Evolutionary conservation across 2,113 vertebrate genomes (phyloP).

Genomic region (Nycticebus coucang): DNA sequence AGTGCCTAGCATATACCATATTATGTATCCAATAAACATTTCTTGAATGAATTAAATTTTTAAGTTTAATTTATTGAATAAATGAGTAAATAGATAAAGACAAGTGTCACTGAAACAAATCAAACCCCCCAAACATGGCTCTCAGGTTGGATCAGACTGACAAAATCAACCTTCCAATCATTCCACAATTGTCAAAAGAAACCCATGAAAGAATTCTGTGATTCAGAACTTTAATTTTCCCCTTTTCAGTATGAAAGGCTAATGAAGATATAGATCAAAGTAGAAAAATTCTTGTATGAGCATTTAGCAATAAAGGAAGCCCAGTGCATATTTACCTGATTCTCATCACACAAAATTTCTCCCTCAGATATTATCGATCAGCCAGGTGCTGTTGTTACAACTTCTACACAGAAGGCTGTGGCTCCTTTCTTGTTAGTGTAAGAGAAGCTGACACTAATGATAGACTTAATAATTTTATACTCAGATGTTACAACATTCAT

Average conservation of each 20-base stretch:
- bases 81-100: not conserved
- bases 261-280: constrained; percentile 53
- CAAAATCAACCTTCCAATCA: not conserved
- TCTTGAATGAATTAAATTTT: constrained; percentile 47
- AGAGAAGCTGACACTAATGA: not conserved
- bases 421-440: constrained; percentile 36
- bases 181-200: constrained; percentile 14
- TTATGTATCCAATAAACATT: not conserved
- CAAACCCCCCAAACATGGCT: not conserved
- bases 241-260: not conserved
- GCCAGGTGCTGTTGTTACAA: constrained; percentile 8
- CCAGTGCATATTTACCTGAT: not conserved
- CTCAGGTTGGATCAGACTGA: not conserved
- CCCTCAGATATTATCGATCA: constrained; percentile 22
- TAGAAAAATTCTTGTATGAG: constrained; percentile 50
- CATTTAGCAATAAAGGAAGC: constrained; percentile 32
- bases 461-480: constrained; percentile 53
- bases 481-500: constrained; percentile 50
- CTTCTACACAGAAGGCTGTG: constrained; percentile 37
- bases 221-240: constrained; percentile 37
- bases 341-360: not conserved
- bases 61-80: not conserved
- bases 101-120: not conserved
- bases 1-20: not conserved
- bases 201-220: not conserved